Conservation (phyloP, 2,113 vertebrate genomes). For the Sylvietta virens region DNA sequence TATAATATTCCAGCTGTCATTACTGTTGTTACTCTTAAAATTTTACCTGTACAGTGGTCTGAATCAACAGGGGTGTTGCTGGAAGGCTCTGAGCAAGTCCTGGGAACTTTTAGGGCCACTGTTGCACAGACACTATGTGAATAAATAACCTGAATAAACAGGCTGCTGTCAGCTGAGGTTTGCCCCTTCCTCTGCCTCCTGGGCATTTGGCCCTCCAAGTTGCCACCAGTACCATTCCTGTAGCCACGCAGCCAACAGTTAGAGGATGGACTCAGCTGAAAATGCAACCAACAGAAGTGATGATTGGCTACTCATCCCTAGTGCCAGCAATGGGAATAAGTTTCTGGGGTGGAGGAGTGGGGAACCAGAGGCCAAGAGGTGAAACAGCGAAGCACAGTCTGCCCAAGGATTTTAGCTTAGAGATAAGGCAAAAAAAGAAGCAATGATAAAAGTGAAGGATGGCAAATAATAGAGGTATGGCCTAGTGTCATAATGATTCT, state of each 20-base stretch:
- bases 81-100: not conserved
- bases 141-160: not conserved
- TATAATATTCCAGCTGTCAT: not conserved
- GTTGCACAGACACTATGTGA: not conserved
- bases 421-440: not conserved
- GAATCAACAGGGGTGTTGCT: rapidly evolving
- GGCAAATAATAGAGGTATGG: not conserved
- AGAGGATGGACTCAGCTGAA: not conserved
- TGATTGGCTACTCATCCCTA: not conserved
- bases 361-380: not conserved
- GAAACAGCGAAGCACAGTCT: not conserved
- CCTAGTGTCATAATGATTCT: slow-evolving; percentile 13
- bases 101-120: rapidly evolving
- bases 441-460: not conserved
- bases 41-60: not conserved
- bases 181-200: not conserved
- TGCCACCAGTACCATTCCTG: not conserved
- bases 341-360: not conserved
- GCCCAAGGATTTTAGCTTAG: not conserved
- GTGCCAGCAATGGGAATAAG: not conserved
- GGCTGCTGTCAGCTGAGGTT: not conserved
- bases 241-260: not conserved
- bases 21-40: not conserved
- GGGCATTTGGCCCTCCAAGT: not conserved
- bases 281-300: not conserved